A percentile compares a stretch with the other conserved stretches of the same genome.
These are phyloP conservation scores for Pteria penguin DNA, from an alignment of 2,888 invertebrate species.

Conservation along the genomic window DNA sequence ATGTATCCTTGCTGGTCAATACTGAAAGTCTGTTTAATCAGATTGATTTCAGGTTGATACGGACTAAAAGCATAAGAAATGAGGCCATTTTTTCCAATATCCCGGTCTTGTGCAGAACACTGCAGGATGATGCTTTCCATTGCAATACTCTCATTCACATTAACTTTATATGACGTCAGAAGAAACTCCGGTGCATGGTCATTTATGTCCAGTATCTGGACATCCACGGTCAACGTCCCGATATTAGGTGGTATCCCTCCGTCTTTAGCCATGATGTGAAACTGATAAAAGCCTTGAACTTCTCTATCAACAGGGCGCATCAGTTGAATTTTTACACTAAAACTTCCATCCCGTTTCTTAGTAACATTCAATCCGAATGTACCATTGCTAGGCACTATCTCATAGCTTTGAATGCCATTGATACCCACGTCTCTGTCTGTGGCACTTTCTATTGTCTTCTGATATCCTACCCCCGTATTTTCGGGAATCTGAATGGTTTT, in stretches of 20 bases:
- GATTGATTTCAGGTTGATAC: slow-evolving; percentile 42
- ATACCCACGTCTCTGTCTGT: slow-evolving; percentile 64
- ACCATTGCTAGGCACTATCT: slow-evolving; percentile 54
- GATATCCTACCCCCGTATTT: slow-evolving; percentile 54
- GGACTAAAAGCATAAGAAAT: slow-evolving; percentile 79
- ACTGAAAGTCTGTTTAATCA: slow-evolving; percentile 50
- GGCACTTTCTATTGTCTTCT: slow-evolving; percentile 55
- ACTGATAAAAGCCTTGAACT: slow-evolving; percentile 51
- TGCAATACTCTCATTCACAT: slow-evolving; percentile 54
- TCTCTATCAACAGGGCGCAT: slow-evolving; percentile 59
- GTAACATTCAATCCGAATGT: slow-evolving; percentile 62
- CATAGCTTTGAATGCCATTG: slow-evolving; percentile 67
- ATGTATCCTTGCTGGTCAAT: slow-evolving; percentile 57
- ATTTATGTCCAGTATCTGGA: slow-evolving; percentile 54
- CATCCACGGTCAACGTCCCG: slow-evolving; percentile 51
- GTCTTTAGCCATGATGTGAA: slow-evolving; percentile 60
- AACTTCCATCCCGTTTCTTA: slow-evolving; percentile 65
- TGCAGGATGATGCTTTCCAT: slow-evolving; percentile 54
- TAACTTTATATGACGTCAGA: slow-evolving; percentile 49
- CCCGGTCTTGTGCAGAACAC: slow-evolving; percentile 90
- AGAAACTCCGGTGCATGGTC: slow-evolving; percentile 58
- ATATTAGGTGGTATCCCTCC: slow-evolving; percentile 55
- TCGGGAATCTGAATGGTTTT: slow-evolving; percentile 60
- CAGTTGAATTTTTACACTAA: slow-evolving; percentile 57
- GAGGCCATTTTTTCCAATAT: slow-evolving; percentile 88